Evolutionary conservation across 1,140 invertebrate genomes (phyloP), one percentile per base, ranked within the genome.

Genomic region (Adoxophyes honmai): DNA sequence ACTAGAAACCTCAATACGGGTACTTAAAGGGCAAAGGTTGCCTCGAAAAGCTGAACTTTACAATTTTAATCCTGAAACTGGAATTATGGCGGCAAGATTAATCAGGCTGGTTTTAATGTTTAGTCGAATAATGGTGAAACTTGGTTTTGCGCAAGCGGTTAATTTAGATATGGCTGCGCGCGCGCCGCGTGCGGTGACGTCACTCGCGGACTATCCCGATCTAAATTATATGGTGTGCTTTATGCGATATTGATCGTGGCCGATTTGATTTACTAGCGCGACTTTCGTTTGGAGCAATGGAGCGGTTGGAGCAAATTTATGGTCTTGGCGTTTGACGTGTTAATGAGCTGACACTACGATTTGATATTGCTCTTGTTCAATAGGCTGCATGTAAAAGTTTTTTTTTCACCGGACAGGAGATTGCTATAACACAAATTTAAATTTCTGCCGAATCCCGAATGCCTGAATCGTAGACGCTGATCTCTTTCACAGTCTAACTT

Each of bases 31-130:
- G 42, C 42, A 48, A 48, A 48, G 42, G 42, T 16, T 21, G 11
- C 21, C 21, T 48, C 4, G 42, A 33, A 48, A 48, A 21, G 42
- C 42, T 48, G 42, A 48, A 48, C 42, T 48, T 48, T 48, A 48
- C 42, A 28, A 28, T 21, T 48, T 16, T 16, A 16, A 48, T 18
- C 16, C 21, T 48, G 28, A 28, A n/a, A n/a, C n/a, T n/a, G n/a
- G n/a, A n/a, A n/a, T n/a, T n/a, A n/a, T n/a, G n/a, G n/a, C n/a
- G 42, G 10, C 16, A 10, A 21, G 42, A 48, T 48, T 48, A 21
- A 48, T 48, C 42, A 21, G 16, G 18, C 15, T 48, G 11, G n/a
- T n/a, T 21, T 28, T 28, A 28, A 28, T 6, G 6, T 6, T 28
- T 28, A 28, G 21, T 6, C 6, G 38, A 48, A 13, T 13, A 11